Evolutionary conservation across 2,888 invertebrate genomes (phyloP), one percentile per base, ranked within the genome.

Genomic region (Lapara coniferarum): DNA sequence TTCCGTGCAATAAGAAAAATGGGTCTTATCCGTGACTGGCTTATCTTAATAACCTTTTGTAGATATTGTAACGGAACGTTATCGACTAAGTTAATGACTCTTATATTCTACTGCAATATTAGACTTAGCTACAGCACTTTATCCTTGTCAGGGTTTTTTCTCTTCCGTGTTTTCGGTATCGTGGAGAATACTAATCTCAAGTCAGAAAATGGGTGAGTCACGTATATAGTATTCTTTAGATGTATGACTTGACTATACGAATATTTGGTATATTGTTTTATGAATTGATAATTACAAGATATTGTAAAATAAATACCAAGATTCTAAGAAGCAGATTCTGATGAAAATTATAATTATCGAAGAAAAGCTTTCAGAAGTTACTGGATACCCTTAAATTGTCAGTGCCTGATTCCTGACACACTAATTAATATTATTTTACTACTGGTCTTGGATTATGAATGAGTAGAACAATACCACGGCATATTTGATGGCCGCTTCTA

Each of bases 11-110:
- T 46, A 56, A 66, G 66, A 55, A 66, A 68, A 63, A 66, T 49
- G 68, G 52, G 16, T 83, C 78, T 84, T 87, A 88, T 87, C 87
- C 87, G 84, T 86, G 85, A 84, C 82, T 70, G 81, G 89, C 89
- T 91, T 92, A 93, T 92, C 93, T 92, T 89, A 91, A 92, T 92
- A 92, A 88, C 90, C 63, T 89, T 89, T 85, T 85, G 82, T 80
- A 88, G 90, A 91, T 93, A 92, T 86, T 84, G 81, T 81, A 79
- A 68, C 68, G 59, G 76, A 75, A 49, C 49, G 55, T 56, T 57
- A 68, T 51, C 49, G 57, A 37, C 58, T 30, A 25, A 49, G 68
- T 56, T 68, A 58, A 58, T 66, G 51, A 51, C 66, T 66, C n/a
- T 52, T 53, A 52, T 52, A 66, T 52, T 52, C 66, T 66, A 16